Percentiles rank a stretch among this genome's conserved stretches.
phyloP scores from a whole-genome alignment of 2,113 vertebrate species.

The Erythrolamprus reginae region DNA sequence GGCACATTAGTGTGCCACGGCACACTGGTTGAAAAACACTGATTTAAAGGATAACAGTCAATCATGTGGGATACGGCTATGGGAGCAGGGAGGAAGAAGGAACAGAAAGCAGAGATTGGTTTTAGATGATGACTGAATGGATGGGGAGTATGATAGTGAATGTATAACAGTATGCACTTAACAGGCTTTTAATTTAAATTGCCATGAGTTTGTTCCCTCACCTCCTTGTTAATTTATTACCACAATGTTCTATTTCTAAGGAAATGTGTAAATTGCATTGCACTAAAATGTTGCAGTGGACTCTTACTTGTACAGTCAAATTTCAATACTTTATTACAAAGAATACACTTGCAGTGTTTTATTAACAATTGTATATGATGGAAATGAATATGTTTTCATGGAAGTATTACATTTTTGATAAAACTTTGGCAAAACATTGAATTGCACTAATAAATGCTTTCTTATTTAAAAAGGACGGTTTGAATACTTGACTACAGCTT shows the following conservation, averaged over 20 bases:
- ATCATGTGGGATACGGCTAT: not conserved
- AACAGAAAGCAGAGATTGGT: too few relatives aligned
- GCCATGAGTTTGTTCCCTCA: conserved; percentile 54
- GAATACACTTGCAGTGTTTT: conserved; percentile 73
- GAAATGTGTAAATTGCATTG: conserved; percentile 56
- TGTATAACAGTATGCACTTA: conserved; percentile 67
- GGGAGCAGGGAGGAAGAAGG: not conserved
- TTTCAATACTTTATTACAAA: conserved; percentile 75
- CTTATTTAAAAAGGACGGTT: conserved; percentile 72
- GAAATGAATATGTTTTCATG: conserved; percentile 76
- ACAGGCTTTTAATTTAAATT: conserved; percentile 61
- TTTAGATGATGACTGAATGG: conserved; percentile 49
- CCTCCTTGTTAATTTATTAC: conserved; percentile 73
- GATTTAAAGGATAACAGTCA: not conserved
- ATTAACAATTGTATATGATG: conserved; percentile 72
- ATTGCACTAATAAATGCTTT: conserved; percentile 83
- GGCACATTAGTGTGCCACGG: too few relatives aligned
- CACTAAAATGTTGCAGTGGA: conserved; percentile 66
- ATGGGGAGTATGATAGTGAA: conserved; percentile 16
- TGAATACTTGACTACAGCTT: conserved; percentile 74
- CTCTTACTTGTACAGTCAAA: conserved; percentile 58
- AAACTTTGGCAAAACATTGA: conserved; percentile 76
- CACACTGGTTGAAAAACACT: too few relatives aligned
- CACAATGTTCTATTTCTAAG: conserved; percentile 65
- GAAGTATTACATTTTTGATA: conserved; percentile 79